Conservation (phyloP, 1,140 invertebrate species). For the Orius laevigatus region DNA sequence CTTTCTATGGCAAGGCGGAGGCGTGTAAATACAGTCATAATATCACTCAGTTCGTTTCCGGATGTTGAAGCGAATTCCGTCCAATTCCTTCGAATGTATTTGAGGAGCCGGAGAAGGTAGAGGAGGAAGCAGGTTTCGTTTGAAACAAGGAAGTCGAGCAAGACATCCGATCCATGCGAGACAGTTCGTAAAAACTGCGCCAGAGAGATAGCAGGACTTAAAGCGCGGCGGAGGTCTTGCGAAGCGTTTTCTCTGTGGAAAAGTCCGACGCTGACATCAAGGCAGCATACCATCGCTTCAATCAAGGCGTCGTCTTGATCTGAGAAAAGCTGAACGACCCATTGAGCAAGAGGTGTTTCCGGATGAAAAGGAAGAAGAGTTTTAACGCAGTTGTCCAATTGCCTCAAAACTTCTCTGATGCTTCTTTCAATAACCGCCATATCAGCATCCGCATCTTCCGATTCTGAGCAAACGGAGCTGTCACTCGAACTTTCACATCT, state of each 20-base stretch:
- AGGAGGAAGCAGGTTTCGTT: constrained; percentile 82
- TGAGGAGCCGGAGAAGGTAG: constrained; percentile 70
- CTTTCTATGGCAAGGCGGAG: constrained; percentile 63
- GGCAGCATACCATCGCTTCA: constrained; percentile 80
- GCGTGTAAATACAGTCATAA: constrained; percentile 66
- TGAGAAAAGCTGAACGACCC: constrained; percentile 71
- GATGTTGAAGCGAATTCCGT: constrained; percentile 60
- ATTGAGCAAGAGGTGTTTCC: constrained; percentile 69
- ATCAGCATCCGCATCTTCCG: constrained; percentile 71
- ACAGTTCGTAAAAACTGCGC: constrained; percentile 69
- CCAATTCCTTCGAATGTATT: constrained; percentile 73
- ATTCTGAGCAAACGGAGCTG: constrained; percentile 60
- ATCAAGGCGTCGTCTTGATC: constrained; percentile 83
- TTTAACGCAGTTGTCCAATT: constrained; percentile 68
- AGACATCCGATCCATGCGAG: constrained; percentile 61
- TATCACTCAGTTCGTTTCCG: constrained; percentile 57
- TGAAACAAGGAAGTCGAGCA: constrained; percentile 74
- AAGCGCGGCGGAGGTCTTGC: constrained; percentile 55
- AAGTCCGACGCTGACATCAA: constrained; percentile 71
- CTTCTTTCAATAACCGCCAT: constrained; percentile 74
- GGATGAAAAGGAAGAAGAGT: constrained; percentile 67
- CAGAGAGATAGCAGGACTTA: constrained; percentile 68
- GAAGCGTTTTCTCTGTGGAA: constrained; percentile 58
- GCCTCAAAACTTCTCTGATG: constrained; percentile 58
- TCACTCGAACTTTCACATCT: constrained; percentile 61